Evolutionary conservation across 2,797 vertebrate species (phyloP).

Genomic region (Fratercula arctica): DNA sequence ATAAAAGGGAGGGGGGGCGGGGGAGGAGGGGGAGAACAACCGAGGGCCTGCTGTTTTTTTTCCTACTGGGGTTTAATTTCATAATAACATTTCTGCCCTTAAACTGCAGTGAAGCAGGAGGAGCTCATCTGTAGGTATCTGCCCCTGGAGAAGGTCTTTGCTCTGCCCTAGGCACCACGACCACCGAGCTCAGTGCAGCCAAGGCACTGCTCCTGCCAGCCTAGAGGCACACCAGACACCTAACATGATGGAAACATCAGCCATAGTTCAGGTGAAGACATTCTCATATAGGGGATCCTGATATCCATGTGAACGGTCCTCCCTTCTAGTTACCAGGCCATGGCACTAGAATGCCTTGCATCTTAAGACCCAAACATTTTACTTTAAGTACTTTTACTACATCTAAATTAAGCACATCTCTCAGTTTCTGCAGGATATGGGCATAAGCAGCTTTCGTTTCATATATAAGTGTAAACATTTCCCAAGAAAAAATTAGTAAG

Average conservation of each 20-base stretch:
- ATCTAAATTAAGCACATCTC: neutral
- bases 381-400: neutral
- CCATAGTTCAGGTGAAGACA: accelerated
- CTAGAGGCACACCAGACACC: neutral
- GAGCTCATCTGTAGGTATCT: accelerated
- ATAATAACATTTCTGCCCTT: neutral
- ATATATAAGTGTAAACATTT: neutral
- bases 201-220: neutral
- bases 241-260: accelerated
- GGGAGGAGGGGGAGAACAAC: too few species aligned
- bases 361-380: neutral
- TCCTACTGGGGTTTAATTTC: neutral
- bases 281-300: too few species aligned
- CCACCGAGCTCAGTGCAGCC: neutral
- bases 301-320: accelerated
- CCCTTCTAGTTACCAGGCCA: neutral
- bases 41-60: neutral
- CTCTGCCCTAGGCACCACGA: neutral
- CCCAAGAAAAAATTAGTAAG: neutral
- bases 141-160: neutral
- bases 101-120: neutral
- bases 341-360: accelerated
- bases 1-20: neutral
- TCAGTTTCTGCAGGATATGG: neutral
- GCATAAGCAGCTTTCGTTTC: neutral